phyloP scores from a whole-genome alignment of 2,888 invertebrate species.

The Pasiphila rectangulata region DNA sequence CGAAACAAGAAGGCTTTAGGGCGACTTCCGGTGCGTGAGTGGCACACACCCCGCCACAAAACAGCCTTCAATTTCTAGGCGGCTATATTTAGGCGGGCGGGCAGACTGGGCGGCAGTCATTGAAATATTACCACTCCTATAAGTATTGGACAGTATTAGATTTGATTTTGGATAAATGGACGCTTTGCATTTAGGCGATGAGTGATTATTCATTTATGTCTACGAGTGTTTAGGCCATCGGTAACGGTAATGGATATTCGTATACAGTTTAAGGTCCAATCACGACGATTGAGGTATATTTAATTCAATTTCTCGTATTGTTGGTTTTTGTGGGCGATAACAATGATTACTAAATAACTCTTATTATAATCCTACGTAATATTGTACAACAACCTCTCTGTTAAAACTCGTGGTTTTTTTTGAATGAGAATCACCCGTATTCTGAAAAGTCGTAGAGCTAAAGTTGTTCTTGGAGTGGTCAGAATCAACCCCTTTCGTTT shows the following conservation, averaged over 20 bases:
- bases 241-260: slow-evolving; percentile 10
- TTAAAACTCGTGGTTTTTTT: no score
- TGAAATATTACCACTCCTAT: slow-evolving; percentile 44
- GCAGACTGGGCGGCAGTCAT: slow-evolving; percentile 32
- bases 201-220: slow-evolving; percentile 27
- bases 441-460: no score
- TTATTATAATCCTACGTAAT: background rate
- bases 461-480: no score
- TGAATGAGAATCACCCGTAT: no score
- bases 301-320: background rate
- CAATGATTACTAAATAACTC: background rate
- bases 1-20: slow-evolving; percentile 51
- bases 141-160: no score
- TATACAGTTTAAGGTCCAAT: slow-evolving; percentile 5
- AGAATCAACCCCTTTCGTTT: no score
- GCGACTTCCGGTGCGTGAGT: slow-evolving; percentile 57
- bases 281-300: background rate
- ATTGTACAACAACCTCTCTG: no score
- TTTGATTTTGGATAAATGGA: slow-evolving; percentile 38
- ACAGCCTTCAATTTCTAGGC: slow-evolving; percentile 4
- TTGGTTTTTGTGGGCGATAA: background rate
- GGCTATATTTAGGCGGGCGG: slow-evolving; percentile 42
- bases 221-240: background rate
- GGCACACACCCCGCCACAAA: slow-evolving; percentile 31
- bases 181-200: slow-evolving; percentile 33